Percentiles rank a stretch among this genome's conserved stretches.
Conservation (phyloP, 2,797 vertebrate species). For the Crocidura indochinensis region DNA sequence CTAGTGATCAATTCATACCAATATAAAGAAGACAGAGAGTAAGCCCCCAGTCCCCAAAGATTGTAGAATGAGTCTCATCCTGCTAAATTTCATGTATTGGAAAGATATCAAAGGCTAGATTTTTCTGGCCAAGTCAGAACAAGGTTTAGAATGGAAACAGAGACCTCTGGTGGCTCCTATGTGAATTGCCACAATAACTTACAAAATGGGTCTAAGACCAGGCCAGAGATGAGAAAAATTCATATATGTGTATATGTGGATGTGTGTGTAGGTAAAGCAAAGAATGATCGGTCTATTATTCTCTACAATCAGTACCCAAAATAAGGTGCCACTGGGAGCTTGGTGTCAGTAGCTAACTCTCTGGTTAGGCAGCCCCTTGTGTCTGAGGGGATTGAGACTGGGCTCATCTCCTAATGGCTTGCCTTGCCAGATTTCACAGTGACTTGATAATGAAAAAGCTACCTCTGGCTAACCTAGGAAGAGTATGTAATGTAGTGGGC, state of each 20-base stretch:
- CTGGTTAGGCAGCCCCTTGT: conserved; percentile 59
- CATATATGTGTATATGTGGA: conserved; percentile 50
- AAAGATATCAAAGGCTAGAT: conserved; percentile 78
- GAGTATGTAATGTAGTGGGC: conserved; percentile 55
- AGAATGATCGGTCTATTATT: conserved; percentile 85
- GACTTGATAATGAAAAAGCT: conserved; percentile 64
- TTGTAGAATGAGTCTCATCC: conserved; percentile 76
- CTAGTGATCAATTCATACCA: conserved; percentile 72
- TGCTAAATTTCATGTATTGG: conserved; percentile 71
- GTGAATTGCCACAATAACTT: conserved; percentile 81
- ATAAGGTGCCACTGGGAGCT: conserved; percentile 73
- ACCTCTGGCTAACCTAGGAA: conserved; percentile 73
- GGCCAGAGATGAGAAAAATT: conserved; percentile 85
- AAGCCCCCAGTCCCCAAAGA: conserved; percentile 55
- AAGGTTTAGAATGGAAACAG: conserved; percentile 83
- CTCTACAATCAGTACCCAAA: conserved; percentile 85
- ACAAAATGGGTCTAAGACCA: conserved; percentile 85
- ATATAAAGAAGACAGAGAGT: conserved; percentile 67
- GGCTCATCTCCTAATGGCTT: conserved; percentile 9
- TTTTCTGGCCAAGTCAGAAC: conserved; percentile 80
- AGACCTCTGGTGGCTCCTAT: conserved; percentile 86
- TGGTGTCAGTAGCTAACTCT: conserved; percentile 61
- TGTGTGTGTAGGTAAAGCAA: conserved; percentile 80
- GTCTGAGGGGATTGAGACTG: conserved; percentile 69
- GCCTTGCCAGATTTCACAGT: conserved; percentile 85